Percentiles rank a stretch among this genome's conserved stretches.
Conservation (phyloP, 2,888 invertebrate species). For the Heliothis peltigera region DNA sequence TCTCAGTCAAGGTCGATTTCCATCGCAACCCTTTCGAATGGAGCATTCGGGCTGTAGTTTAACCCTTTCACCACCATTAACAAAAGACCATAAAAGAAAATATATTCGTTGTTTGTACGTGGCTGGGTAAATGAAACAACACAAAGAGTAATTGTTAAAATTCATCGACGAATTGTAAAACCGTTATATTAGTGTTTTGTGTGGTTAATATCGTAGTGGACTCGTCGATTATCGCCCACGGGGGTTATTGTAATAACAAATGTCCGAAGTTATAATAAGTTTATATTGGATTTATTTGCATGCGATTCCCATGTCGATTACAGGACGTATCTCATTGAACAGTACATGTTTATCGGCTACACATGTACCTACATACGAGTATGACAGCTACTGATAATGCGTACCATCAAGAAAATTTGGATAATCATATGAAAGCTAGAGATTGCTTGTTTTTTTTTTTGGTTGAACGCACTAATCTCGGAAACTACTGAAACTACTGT, state of each 20-base stretch:
- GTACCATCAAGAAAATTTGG: neutral
- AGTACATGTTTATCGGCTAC: neutral
- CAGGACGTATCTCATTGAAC: slow-evolving; percentile 19
- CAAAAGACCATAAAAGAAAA: slow-evolving; percentile 46
- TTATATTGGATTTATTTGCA: slow-evolving; percentile 38
- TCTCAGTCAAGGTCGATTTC: slow-evolving; percentile 41
- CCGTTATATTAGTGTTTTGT: slow-evolving; percentile 8
- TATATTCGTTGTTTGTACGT: slow-evolving; percentile 39
- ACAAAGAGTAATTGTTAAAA: slow-evolving; percentile 17
- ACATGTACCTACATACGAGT: neutral
- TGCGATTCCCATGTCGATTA: slow-evolving; percentile 44
- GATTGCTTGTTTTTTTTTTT: no score
- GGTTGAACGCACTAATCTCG: no score
- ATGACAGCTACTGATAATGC: slow-evolving; percentile 12
- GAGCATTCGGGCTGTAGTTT: slow-evolving; percentile 44
- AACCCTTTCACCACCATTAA: slow-evolving; percentile 52
- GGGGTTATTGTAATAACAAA: slow-evolving; percentile 20
- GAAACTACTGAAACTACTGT: no score
- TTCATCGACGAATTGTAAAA: neutral
- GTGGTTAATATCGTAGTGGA: slow-evolving; percentile 15
- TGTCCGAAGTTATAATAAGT: slow-evolving; percentile 41
- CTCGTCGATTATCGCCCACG: slow-evolving; percentile 15
- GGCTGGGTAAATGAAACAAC: slow-evolving; percentile 21
- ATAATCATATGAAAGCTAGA: neutral
- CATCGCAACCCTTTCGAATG: slow-evolving; percentile 53